Evolutionary conservation across 2,797 vertebrate genomes (phyloP), one percentile per base, ranked within the genome.

Genomic region (Octomys mimax): DNA sequence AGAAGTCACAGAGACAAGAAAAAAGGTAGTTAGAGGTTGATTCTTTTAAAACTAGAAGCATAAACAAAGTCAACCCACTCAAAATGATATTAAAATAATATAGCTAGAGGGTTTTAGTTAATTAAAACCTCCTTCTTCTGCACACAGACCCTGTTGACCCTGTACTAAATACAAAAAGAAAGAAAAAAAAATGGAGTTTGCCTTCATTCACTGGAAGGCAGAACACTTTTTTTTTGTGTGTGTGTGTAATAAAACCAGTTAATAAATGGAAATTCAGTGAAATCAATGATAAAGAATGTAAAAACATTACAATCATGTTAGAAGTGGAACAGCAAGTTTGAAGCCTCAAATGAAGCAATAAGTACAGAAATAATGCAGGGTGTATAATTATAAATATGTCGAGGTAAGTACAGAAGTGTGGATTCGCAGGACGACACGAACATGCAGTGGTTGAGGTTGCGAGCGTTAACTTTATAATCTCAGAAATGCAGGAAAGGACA

Each of bases 381-480:
- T 52, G 59, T 24, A 12, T 26, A 82, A 54, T 19, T 2, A 26
- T 31, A 81, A 57, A 11, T 14, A 61, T 33, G 42, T 4, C 26
- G 39, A 62, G 13, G 5, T 33, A 5, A 42, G 21, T 24, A 7
- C 26, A 2, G 52, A 49, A 33, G 13, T 70, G 42, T 92, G 70
- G 16, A 62, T 94, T 62, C n/a, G 11, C 64, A 33, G 77, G 71
- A 26, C 62, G n/a, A 68, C 26, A 64, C 13, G 24, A 39, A 86
- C 1, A 19, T 19, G 26, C 6, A 52, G 8, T 64, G 31, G 64
- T 80, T 26, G 91, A 86, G 9, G 52, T 52, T 66, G n/a, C 13
- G 73, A 91, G 66, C 4, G 70, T 94, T 57, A 89, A 57, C 77
- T 92, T 89, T 77, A n/a, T 95, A 26, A 46, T 36, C 14, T 68